Base-by-base conservation (phyloP, 2,113 vertebrate genomes). In the Aythya baeri region DNA sequence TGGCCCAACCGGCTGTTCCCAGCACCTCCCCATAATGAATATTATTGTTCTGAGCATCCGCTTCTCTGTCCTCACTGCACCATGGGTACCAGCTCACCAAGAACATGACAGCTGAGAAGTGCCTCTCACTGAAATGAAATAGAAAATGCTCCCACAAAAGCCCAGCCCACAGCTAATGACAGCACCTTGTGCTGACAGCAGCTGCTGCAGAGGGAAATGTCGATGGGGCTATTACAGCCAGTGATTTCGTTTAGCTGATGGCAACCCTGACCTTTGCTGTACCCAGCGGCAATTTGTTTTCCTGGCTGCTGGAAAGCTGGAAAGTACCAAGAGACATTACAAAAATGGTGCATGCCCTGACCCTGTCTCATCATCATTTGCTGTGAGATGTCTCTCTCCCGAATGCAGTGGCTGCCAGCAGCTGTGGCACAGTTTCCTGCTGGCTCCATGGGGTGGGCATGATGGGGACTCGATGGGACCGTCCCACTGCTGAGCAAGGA, bases 201-300 rank as follows among this genome's bases (percentile, higher is more conserved):
- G 4, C 71, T 66, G 80, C 67, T 66, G 91, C 70, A 34, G 63
- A 82, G 71, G 79, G 52, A 96, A 95, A 94, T 94, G 95, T 88
- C 34, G 21, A 87, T 5, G 6, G 65, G 27, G 23, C 84, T 62
- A 86, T 88, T 83, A 94, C 68, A 0, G 2, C 57, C 83, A 92
- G 88, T 2, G 2, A 91, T 91, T 70, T 72, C 2, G 0, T 84
- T 78, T 75, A 94, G 91, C 95, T 97, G 86, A 94, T 93, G 91
- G 95, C 95, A 94, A 5, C 43, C 62, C 83, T 94, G 92, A 95
- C 92, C 97, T 97, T 94, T 96, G 46, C 93, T 68, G 77, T 58
- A 74, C 85, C 92, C 25, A 29, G 72, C 75, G 34, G 87, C 84
- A 95, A 96, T 97, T 95, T 97, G 96, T 94, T 97, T 96, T 94